phyloP scores from a whole-genome alignment of 2,888 invertebrate species.

The Machimus atricapillus region DNA sequence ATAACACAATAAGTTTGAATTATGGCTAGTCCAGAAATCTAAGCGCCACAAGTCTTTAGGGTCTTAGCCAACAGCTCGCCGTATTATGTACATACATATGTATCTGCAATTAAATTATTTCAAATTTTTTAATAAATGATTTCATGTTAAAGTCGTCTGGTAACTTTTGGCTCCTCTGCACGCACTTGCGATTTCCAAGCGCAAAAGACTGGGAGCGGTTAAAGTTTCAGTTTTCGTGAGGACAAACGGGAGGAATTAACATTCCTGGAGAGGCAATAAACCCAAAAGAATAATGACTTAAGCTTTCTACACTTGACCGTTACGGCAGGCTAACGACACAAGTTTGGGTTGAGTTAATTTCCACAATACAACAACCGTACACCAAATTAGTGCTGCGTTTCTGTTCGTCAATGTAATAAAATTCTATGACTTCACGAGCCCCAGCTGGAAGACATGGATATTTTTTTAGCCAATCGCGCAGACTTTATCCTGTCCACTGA shows the following conservation, averaged over 20 bases:
- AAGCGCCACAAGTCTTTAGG: background rate
- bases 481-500: background rate
- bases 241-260: background rate
- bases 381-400: background rate
- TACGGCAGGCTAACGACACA: constrained; percentile 21
- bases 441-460: background rate
- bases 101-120: too few species aligned
- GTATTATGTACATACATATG: too few species aligned
- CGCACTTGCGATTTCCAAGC: background rate
- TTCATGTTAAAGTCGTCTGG: background rate
- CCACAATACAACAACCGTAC: background rate
- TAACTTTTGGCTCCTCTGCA: background rate
- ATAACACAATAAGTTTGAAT: background rate
- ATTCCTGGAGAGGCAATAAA: constrained; percentile 14
- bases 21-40: background rate
- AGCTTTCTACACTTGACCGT: constrained; percentile 18
- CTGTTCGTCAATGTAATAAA: background rate
- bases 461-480: background rate
- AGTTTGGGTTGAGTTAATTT: constrained; percentile 15
- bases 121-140: background rate
- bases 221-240: background rate
- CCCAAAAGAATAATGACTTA: constrained; percentile 5
- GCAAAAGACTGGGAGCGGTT: background rate
- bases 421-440: background rate
- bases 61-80: too few species aligned